Evolutionary conservation across 2,797 vertebrate species (phyloP).

Genomic region (Melanotaenia trifasciata): DNA sequence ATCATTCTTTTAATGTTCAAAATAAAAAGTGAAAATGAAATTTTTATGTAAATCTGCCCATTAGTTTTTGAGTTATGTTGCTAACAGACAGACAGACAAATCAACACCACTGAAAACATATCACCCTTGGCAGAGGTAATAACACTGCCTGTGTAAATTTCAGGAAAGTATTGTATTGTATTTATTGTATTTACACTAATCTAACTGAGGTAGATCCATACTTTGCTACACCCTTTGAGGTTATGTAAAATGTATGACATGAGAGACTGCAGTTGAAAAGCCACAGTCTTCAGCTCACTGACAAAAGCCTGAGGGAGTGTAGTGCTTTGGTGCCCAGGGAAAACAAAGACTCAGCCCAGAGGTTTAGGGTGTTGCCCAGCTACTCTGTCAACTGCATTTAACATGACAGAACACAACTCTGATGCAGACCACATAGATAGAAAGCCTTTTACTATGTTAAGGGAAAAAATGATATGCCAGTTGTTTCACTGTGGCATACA

Average conservation of each 20-base stretch:
- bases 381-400: slow-evolving; percentile 82
- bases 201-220: slow-evolving; percentile 9
- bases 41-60: too few relatives aligned
- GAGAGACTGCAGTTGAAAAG: slow-evolving; percentile 45
- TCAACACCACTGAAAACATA: too few relatives aligned
- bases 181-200: slow-evolving; percentile 8
- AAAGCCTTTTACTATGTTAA: slow-evolving; percentile 73
- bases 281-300: slow-evolving; percentile 50
- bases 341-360: slow-evolving; percentile 79
- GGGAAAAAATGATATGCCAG: slow-evolving; percentile 77
- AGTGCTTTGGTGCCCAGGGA: slow-evolving; percentile 69
- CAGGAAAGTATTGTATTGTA: slow-evolving; percentile 2
- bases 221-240: slow-evolving; percentile 10
- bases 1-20: too few relatives aligned
- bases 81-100: too few relatives aligned
- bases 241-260: slow-evolving; percentile 51
- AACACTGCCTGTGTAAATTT: slow-evolving; percentile 6
- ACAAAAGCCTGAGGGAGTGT: slow-evolving; percentile 58
- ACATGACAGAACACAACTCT: slow-evolving; percentile 82
- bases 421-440: slow-evolving; percentile 75
- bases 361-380: slow-evolving; percentile 84
- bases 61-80: too few relatives aligned
- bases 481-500: slow-evolving; percentile 64
- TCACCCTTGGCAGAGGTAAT: too few relatives aligned
- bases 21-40: too few relatives aligned